Conservation (phyloP, 2,888 invertebrate genomes). For the Cremastinae sp. region DNA sequence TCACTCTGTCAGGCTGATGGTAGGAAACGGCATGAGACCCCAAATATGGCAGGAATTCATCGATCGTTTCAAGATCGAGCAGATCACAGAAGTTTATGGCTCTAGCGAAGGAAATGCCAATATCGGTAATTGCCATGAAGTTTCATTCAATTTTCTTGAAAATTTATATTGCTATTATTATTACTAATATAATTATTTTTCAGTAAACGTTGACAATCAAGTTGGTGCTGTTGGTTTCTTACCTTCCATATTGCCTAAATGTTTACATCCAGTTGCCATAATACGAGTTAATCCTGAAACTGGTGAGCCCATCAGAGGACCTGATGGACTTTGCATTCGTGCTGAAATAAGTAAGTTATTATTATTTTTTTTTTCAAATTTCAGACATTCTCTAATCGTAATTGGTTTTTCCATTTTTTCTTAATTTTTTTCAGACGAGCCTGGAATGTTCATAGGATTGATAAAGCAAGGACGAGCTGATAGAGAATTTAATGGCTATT, state of each 20-base stretch:
- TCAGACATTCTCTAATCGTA: too few species aligned
- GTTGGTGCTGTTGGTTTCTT: conserved; percentile 87
- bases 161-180: neutral
- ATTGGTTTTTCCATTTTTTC: too few species aligned
- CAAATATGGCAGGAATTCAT: conserved; percentile 86
- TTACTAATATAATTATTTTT: conserved; percentile 56
- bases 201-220: conserved; percentile 85
- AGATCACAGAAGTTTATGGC: conserved; percentile 86
- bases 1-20: conserved; percentile 83
- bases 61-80: conserved; percentile 83
- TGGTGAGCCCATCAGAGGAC: conserved; percentile 92
- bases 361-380: neutral
- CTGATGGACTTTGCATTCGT: conserved; percentile 89
- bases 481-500: conserved; percentile 87
- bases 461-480: conserved; percentile 85
- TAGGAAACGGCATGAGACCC: conserved; percentile 87
- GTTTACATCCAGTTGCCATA: conserved; percentile 94
- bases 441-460: conserved; percentile 92
- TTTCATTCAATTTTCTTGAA: neutral
- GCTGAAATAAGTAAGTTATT: conserved; percentile 70
- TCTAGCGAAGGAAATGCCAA: conserved; percentile 87
- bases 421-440: conserved; percentile 84
- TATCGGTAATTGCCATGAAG: conserved; percentile 77
- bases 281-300: conserved; percentile 93
- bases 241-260: conserved; percentile 81